Evolutionary conservation across 1,140 invertebrate species (phyloP), one percentile per base, ranked within the genome.

Genomic region (Cotesia chilonis): DNA sequence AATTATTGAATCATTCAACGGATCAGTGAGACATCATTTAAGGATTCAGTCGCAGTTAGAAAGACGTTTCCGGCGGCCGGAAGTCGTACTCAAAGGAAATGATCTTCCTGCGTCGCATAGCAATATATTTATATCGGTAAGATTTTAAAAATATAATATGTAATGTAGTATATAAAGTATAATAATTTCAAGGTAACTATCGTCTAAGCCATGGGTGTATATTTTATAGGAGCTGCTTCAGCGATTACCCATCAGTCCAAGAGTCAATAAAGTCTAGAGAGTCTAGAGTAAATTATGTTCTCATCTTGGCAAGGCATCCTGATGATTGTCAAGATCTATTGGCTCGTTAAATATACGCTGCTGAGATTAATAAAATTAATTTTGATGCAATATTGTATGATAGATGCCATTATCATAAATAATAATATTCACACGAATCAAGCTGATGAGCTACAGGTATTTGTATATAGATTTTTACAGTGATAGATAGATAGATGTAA

Each of bases 21-120:
- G 20, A 59, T 17, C 20, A 59, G 14, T 28, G 52, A 37, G 3
- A 54, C 35, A 35, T 80, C 80, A 77, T 80, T 82, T 81, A 82
- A 82, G 80, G 80, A 82, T 82, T 82, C 80, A 81, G 61, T 61
- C 72, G 64, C 69, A 73, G 77, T 81, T 81, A 66, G 77, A 82
- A 80, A 79, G 80, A 82, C 80, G 78, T 82, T 85, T 85, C 83
- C 84, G 82, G 82, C 76, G 80, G 73, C 78, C 81, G 83, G 83
- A 85, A 84, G 80, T 73, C 79, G 70, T 65, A 12, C 57, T 67
- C 74, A 69, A 73, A 82, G 81, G 81, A 82, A 82, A 76, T 71
- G 68, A 68, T 78, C 75, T 76, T 71, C 68, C 72, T 68, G 75
- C 75, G 81, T 79, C 71, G 81, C 79, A 82, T 82, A 81, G 70